Percentiles rank a stretch among this genome's conserved stretches.
Evolutionary conservation across 2,797 vertebrate species (phyloP).

Genomic region (Pteropus rufus): DNA sequence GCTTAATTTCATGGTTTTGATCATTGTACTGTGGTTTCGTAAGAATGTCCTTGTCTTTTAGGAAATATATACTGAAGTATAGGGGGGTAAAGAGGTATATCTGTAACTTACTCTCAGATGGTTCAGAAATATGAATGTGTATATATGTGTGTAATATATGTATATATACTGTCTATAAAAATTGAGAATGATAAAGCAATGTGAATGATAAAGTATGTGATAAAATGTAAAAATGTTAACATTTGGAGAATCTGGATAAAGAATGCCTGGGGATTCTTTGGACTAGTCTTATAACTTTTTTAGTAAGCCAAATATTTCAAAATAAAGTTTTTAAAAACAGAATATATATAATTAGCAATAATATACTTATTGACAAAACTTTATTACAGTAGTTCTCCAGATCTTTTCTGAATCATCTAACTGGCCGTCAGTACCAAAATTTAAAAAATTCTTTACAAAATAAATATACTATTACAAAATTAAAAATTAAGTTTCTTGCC

Average conservation of each 20-base stretch:
- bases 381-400: background rate
- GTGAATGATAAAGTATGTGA: background rate
- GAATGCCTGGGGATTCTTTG: background rate
- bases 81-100: background rate
- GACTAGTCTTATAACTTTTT: background rate
- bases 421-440: background rate
- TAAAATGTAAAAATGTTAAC: background rate
- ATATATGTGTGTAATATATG: background rate
- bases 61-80: background rate
- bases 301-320: constrained; percentile 17
- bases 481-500: background rate
- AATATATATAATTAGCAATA: background rate
- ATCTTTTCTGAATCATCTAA: background rate
- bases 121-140: background rate
- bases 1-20: background rate
- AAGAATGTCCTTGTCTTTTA: background rate
- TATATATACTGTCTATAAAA: background rate
- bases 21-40: background rate
- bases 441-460: background rate
- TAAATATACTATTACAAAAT: background rate
- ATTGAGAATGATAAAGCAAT: background rate
- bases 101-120: background rate
- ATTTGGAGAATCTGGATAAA: background rate
- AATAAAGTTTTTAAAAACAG: background rate
- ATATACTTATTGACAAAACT: background rate